Conservation (phyloP, 1,140 invertebrate species). For the Linepithema humile region DNA sequence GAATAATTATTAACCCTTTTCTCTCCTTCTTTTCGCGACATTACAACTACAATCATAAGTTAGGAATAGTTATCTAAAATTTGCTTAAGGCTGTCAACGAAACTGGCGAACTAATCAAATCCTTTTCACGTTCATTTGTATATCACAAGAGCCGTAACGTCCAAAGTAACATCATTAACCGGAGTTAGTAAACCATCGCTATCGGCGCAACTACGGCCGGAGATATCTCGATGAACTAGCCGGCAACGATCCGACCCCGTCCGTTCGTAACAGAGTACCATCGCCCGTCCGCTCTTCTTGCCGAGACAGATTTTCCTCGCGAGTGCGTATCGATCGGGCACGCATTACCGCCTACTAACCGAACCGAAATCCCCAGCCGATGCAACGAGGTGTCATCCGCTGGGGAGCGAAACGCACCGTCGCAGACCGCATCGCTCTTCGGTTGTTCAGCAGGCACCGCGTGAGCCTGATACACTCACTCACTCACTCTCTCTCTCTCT, state of each 20-base stretch:
- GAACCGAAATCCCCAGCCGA: conserved; percentile 26
- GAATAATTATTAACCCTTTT: background rate
- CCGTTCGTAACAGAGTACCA: background rate
- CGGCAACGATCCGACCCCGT: background rate
- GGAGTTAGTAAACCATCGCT: conserved; percentile 16
- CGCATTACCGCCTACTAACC: conserved; percentile 2
- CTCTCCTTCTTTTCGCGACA: background rate
- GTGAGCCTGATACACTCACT: background rate
- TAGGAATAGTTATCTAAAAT: background rate
- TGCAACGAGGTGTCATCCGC: background rate
- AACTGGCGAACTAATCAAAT: conserved; percentile 27
- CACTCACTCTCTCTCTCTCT: background rate
- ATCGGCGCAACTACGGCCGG: conserved; percentile 19
- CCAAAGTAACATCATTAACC: conserved; percentile 8
- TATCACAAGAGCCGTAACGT: conserved; percentile 23
- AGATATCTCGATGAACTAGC: background rate
- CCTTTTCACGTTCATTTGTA: conserved; percentile 14
- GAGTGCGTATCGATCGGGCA: background rate
- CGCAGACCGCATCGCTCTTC: background rate
- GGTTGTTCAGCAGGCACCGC: background rate
- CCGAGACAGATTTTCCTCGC: background rate
- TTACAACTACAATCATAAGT: background rate
- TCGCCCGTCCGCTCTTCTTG: background rate
- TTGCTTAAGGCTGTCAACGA: conserved; percentile 3
- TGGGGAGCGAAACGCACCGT: background rate